phyloP scores from a whole-genome alignment of 2,888 invertebrate genomes.

The Xanthia togata region DNA sequence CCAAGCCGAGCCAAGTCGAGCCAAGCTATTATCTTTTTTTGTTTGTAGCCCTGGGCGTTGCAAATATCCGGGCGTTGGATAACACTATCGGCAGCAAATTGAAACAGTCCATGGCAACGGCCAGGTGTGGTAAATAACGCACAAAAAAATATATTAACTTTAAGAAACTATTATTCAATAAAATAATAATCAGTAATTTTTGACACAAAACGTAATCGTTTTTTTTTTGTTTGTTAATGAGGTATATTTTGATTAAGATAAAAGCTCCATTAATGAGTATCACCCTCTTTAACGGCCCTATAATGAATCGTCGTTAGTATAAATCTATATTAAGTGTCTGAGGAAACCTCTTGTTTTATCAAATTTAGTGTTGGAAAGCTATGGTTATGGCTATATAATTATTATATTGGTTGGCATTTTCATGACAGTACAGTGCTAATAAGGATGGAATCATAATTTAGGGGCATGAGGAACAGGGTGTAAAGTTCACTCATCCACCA shows the following conservation, averaged over 20 bases:
- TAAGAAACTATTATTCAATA: background rate
- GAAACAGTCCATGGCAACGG: no score
- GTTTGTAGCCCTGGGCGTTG: no score
- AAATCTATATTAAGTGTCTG: constrained; percentile 43
- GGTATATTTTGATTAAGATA: constrained; percentile 17
- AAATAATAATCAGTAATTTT: background rate
- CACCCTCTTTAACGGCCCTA: background rate
- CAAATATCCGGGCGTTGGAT: no score
- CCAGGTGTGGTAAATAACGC: no score
- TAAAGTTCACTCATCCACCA: no score
- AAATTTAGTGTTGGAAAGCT: constrained; percentile 4
- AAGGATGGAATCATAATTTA: background rate
- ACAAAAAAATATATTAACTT: no score
- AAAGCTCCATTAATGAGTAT: constrained; percentile 14
- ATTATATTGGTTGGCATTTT: background rate
- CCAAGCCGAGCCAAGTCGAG: no score
- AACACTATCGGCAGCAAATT: no score
- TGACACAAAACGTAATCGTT: background rate
- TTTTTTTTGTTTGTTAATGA: background rate
- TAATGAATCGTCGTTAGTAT: constrained; percentile 28
- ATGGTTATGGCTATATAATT: background rate
- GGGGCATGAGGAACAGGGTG: no score
- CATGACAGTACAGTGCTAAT: background rate
- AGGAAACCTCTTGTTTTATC: constrained; percentile 14
- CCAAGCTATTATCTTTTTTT: background rate